These are phyloP conservation scores for Meiosimyza decipiens DNA, from an alignment of 2,888 invertebrate genomes.

Conservation along the genomic window DNA sequence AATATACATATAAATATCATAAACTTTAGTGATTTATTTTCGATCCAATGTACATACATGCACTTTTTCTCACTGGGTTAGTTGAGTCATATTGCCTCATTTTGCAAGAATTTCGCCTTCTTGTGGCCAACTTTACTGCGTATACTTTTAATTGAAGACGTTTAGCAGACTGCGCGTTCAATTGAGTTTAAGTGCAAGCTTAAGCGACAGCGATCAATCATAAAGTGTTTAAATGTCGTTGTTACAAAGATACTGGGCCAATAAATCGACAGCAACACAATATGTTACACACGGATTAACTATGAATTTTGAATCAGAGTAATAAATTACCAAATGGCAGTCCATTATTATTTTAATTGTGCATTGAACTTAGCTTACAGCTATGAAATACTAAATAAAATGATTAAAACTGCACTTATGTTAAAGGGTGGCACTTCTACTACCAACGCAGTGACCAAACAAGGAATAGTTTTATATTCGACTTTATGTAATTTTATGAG, in stretches of 20 bases:
- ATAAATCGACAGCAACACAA: background rate
- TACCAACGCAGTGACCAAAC: too few relatives aligned
- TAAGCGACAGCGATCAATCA: conserved; percentile 23
- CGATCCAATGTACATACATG: too few relatives aligned
- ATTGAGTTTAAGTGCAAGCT: conserved; percentile 27
- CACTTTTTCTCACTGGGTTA: too few relatives aligned
- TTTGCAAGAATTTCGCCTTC: conserved; percentile 21
- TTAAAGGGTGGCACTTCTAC: too few relatives aligned
- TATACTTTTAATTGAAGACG: conserved; percentile 9
- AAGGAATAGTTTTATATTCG: too few relatives aligned
- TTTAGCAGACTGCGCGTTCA: conserved; percentile 7
- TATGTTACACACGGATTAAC: background rate
- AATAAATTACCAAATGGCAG: conserved; percentile 14
- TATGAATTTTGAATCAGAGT: background rate
- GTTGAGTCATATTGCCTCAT: conserved; percentile 16
- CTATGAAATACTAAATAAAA: too few relatives aligned
- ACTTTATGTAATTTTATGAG: too few relatives aligned
- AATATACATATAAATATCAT: too few relatives aligned
- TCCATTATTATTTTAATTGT: background rate
- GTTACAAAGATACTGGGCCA: background rate
- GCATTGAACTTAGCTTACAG: background rate
- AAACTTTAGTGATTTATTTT: too few relatives aligned
- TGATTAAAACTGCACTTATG: too few relatives aligned
- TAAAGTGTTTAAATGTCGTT: conserved; percentile 9
- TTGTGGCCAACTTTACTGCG: background rate